Evolutionary conservation across 2,113 vertebrate species (phyloP).

Genomic region (Dunckerocampus dactyliophorus): DNA sequence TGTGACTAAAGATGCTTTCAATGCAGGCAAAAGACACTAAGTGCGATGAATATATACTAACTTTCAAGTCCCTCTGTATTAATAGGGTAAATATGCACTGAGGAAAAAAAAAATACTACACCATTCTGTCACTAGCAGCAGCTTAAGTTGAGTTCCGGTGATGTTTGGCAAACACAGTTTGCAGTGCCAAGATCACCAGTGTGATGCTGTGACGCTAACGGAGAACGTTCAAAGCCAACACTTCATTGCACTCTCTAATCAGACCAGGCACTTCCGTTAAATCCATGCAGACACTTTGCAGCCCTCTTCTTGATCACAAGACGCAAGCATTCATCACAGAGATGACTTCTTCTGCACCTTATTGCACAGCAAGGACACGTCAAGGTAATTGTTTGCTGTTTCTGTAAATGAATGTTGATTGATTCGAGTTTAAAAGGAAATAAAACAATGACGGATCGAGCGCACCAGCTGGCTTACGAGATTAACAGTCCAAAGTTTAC

Average conservation of each 20-base stretch:
- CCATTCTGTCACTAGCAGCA: conserved; percentile 36
- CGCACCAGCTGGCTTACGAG: background rate
- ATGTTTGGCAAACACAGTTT: background rate
- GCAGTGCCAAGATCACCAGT: too few relatives aligned
- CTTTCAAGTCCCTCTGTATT: conserved; percentile 18
- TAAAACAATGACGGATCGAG: conserved; percentile 41
- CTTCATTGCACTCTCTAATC: conserved; percentile 3
- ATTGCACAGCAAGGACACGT: conserved; percentile 74
- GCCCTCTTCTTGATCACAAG: conserved; percentile 1
- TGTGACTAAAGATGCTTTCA: conserved; percentile 12
- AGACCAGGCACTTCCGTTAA: conserved; percentile 59
- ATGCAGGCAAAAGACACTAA: conserved; percentile 24
- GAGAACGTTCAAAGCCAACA: conserved; percentile 8
- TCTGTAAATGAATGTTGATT: conserved; percentile 66
- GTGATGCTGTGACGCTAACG: conserved; percentile 5
- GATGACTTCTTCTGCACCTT: conserved; percentile 41
- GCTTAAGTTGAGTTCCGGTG: conserved; percentile 44
- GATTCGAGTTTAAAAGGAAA: conserved; percentile 52
- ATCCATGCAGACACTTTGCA: conserved; percentile 15
- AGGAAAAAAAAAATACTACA: conserved; percentile 37
- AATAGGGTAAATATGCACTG: conserved; percentile 28
- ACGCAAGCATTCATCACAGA: background rate
- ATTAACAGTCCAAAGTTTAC: conserved; percentile 30
- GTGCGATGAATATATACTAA: conserved; percentile 56
- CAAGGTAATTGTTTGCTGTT: conserved; percentile 16